A percentile compares a stretch with the other conserved stretches of the same genome.
phyloP scores from a whole-genome alignment of 1,140 invertebrate genomes.

The Hesperophylax magnus region DNA sequence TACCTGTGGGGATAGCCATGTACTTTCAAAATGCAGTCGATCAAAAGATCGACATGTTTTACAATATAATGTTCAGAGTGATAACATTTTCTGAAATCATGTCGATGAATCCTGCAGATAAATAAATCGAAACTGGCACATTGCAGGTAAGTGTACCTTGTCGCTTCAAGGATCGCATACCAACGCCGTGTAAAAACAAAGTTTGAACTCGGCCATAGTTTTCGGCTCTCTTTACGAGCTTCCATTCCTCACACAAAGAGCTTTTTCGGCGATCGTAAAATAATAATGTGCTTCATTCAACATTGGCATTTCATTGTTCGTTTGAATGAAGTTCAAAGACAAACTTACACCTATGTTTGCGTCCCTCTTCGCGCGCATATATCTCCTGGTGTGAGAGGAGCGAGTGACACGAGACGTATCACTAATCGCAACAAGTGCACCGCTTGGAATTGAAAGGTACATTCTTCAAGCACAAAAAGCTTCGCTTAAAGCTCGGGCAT shows the following conservation, averaged over 20 bases:
- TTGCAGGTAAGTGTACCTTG: no score
- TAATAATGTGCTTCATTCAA: constrained; percentile 49
- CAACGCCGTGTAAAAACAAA: constrained; percentile 15
- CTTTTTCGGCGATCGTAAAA: constrained; percentile 46
- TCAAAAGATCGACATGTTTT: no score
- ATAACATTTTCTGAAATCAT: not conserved
- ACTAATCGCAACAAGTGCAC: constrained; percentile 45
- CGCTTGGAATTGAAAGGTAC: constrained; percentile 33
- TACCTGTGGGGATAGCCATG: no score
- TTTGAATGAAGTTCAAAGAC: constrained; percentile 24
- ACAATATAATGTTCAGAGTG: no score
- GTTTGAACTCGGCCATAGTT: not conserved
- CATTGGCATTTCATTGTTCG: constrained; percentile 50
- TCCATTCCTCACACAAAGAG: constrained; percentile 31
- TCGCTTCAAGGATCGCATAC: not conserved
- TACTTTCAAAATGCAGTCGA: no score
- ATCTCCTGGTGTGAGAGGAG: not conserved
- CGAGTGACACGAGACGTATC: not conserved
- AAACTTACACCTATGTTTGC: constrained; percentile 4
- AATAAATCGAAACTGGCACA: not conserved
- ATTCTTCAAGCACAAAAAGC: constrained; percentile 36
- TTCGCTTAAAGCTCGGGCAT: constrained; percentile 40
- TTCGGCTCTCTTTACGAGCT: constrained; percentile 23
- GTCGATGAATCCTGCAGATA: not conserved
- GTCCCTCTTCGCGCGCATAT: constrained; percentile 5